These are phyloP conservation scores for Gymnothorax javanicus DNA, from an alignment of 2,797 vertebrate genomes.

Conservation along the genomic window DNA sequence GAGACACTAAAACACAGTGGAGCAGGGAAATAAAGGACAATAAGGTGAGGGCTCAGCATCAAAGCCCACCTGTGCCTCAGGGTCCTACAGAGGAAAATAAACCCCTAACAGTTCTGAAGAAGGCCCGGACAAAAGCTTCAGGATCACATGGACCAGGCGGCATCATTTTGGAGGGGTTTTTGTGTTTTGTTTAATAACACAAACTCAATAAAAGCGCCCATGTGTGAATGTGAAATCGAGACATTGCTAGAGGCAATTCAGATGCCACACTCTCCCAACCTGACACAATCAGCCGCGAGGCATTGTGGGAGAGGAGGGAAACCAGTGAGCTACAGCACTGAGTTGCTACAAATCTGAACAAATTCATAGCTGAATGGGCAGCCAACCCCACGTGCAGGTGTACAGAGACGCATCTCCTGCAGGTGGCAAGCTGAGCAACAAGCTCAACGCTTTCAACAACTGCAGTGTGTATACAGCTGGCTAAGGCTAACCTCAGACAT, in stretches of 20 bases:
- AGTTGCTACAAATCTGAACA: too few relatives aligned
- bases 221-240: slow-evolving; percentile 41
- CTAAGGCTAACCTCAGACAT: not conserved
- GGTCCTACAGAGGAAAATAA: slow-evolving; percentile 31
- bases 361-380: too few relatives aligned
- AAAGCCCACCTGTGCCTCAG: slow-evolving; percentile 37
- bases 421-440: not conserved
- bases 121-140: slow-evolving; percentile 30
- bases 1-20: slow-evolving; percentile 4
- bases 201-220: slow-evolving; percentile 34
- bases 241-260: slow-evolving; percentile 29
- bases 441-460: not conserved
- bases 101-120: slow-evolving; percentile 29
- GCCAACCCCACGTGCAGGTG: not conserved
- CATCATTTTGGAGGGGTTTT: slow-evolving; percentile 35
- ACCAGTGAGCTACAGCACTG: not conserved
- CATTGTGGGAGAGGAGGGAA: slow-evolving; percentile 16
- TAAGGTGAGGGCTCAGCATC: slow-evolving; percentile 41
- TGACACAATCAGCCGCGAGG: slow-evolving; percentile 12
- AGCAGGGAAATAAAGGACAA: slow-evolving; percentile 36
- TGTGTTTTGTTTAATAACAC: slow-evolving; percentile 46
- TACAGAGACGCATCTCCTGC: not conserved
- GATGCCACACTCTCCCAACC: slow-evolving; percentile 12
- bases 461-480: not conserved
- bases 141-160: slow-evolving; percentile 27